Evolutionary conservation across 2,113 vertebrate species (phyloP).

Genomic region (Alosa alosa): DNA sequence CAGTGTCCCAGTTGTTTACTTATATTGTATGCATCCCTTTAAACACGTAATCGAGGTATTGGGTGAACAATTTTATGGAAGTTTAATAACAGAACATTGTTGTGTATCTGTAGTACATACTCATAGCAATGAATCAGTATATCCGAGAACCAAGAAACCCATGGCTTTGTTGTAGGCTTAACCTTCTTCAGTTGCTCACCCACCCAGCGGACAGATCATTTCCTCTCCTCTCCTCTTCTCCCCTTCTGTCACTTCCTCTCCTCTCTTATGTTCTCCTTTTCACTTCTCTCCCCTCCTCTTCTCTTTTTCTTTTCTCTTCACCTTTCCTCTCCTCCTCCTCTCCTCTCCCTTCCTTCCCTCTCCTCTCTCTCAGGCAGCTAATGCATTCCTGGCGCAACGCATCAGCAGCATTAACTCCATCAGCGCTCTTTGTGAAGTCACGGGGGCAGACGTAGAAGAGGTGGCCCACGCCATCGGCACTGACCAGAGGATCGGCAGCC

Average conservation of each 20-base stretch:
- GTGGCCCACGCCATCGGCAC: constrained; percentile 95
- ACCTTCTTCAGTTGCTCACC: neutral
- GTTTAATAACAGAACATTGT: neutral
- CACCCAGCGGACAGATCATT: neutral
- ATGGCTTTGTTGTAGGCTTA: neutral
- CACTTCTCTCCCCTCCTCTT: neutral
- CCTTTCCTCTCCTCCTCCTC: neutral
- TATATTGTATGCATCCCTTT: too few species aligned
- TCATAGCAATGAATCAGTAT: neutral
- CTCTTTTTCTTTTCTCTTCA: neutral
- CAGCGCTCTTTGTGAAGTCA: constrained; percentile 94
- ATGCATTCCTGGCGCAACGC: constrained; percentile 95
- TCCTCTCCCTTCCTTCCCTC: neutral
- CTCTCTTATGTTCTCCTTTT: neutral
- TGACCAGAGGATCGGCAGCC: constrained; percentile 97
- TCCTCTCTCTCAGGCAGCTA: constrained; percentile 79
- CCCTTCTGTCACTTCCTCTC: neutral
- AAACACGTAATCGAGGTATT: neutral
- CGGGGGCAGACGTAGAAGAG: constrained; percentile 95
- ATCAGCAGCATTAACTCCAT: constrained; percentile 99
- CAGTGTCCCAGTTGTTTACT: neutral
- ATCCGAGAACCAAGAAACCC: neutral
- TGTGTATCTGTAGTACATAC: neutral
- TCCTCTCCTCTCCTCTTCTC: neutral
- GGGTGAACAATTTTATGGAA: neutral